Conservation (phyloP, 2,113 vertebrate genomes). For the Lutjanus erythropterus region DNA sequence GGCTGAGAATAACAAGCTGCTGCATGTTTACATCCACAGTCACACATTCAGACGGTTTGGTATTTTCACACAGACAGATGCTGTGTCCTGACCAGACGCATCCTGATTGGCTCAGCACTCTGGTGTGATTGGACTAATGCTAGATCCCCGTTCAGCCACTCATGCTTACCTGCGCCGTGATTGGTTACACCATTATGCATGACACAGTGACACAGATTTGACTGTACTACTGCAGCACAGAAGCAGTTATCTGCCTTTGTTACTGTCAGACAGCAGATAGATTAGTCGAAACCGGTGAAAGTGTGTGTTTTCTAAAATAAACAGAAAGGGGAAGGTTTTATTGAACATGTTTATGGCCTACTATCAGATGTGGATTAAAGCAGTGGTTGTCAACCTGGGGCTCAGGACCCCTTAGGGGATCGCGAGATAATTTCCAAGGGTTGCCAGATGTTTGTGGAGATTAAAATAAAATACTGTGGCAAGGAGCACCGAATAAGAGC, state of each 20-base stretch:
- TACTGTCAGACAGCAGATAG: neutral
- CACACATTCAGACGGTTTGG: constrained; percentile 22
- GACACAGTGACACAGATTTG: constrained; percentile 80
- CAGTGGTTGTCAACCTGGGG: no score
- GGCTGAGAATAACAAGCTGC: constrained; percentile 16
- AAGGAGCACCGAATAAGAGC: no score
- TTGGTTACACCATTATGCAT: constrained; percentile 64
- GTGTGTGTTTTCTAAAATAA: no score
- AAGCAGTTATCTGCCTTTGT: neutral
- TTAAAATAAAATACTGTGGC: no score
- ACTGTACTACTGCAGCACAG: constrained; percentile 15
- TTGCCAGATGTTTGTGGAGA: no score
- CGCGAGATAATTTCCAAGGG: no score
- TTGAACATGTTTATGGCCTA: no score
- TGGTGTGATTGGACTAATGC: constrained; percentile 51
- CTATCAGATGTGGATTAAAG: no score
- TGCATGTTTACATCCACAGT: constrained; percentile 26
- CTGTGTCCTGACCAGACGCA: neutral
- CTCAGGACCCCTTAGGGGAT: no score
- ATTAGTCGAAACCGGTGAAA: neutral
- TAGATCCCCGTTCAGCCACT: constrained; percentile 11
- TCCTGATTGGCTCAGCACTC: constrained; percentile 58
- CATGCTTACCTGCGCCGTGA: constrained; percentile 61
- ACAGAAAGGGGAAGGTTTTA: no score
- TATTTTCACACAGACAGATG: constrained; percentile 24